phyloP scores from a whole-genome alignment of 2,113 vertebrate species.

The Trinectes maculatus region DNA sequence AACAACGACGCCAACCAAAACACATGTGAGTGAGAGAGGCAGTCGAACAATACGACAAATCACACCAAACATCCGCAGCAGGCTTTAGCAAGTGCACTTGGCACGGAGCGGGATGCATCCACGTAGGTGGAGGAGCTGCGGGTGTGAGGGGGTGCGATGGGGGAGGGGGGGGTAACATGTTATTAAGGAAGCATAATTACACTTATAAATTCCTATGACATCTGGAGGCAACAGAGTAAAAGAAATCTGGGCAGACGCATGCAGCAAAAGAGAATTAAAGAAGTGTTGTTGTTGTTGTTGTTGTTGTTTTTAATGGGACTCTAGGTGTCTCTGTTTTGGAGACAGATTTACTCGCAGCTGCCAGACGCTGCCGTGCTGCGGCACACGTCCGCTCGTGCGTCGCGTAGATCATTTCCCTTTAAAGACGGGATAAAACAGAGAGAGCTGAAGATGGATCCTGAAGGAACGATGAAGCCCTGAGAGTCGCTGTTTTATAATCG shows the following conservation, averaged over 20 bases:
- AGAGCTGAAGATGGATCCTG: slow-evolving; percentile 6
- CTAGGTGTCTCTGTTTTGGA: slow-evolving; percentile 5
- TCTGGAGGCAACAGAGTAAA: slow-evolving; percentile 45
- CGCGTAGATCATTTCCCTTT: slow-evolving; percentile 17
- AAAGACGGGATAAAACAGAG: slow-evolving; percentile 21
- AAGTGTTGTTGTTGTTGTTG: slow-evolving; percentile 2
- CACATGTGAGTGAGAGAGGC: slow-evolving; percentile 17
- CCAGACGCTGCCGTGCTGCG: neutral
- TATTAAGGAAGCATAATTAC: slow-evolving; percentile 75
- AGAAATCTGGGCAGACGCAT: neutral
- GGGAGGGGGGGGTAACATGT: slow-evolving; percentile 39
- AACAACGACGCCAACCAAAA: slow-evolving; percentile 46
- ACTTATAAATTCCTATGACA: slow-evolving; percentile 70
- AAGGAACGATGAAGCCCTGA: slow-evolving; percentile 20
- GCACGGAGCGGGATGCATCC: slow-evolving; percentile 35
- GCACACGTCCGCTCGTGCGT: neutral
- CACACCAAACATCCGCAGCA: slow-evolving; percentile 58
- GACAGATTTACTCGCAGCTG: slow-evolving; percentile 22
- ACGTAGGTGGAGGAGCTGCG: slow-evolving; percentile 47
- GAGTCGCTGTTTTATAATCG: slow-evolving; percentile 9
- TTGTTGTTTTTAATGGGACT: slow-evolving; percentile 24
- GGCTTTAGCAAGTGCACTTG: slow-evolving; percentile 54
- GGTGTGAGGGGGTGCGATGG: slow-evolving; percentile 1
- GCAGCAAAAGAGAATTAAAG: slow-evolving; percentile 13
- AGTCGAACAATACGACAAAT: slow-evolving; percentile 37